Evolutionary conservation across 2,888 invertebrate genomes (phyloP).

Genomic region (Oscheius sp.): DNA sequence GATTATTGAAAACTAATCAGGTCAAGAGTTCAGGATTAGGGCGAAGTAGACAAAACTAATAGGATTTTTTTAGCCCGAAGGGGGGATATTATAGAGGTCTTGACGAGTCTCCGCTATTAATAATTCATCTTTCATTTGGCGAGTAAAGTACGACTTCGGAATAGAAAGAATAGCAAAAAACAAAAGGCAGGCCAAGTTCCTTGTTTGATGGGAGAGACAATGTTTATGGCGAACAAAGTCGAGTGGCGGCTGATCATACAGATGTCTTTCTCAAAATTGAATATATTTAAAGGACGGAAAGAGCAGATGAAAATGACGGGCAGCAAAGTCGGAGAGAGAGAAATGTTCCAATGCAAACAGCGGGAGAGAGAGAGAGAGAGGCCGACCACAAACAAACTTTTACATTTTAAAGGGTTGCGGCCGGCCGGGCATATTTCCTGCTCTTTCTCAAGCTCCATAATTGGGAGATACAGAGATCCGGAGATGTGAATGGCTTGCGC

Average conservation of each 20-base stretch:
- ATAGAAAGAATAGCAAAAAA: neutral
- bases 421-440: conserved; percentile 9
- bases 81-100: no score
- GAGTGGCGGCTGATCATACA: conserved; percentile 13
- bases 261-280: neutral
- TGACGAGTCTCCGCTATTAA: conserved; percentile 13
- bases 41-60: neutral
- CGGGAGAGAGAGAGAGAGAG: neutral
- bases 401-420: neutral
- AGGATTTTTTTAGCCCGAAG: no score
- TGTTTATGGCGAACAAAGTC: conserved; percentile 26
- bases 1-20: conserved; percentile 25
- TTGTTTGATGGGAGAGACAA: conserved; percentile 1
- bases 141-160: neutral
- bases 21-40: conserved; percentile 6
- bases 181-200: neutral
- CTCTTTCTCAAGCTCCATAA: conserved; percentile 14
- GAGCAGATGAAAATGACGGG: conserved; percentile 14
- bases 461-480: conserved; percentile 29
- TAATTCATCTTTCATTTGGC: conserved; percentile 15
- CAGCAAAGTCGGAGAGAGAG: conserved; percentile 6
- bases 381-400: conserved; percentile 16
- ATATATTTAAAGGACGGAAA: conserved; percentile 13
- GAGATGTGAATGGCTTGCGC: conserved; percentile 18
- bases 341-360: conserved; percentile 21